A percentile compares a stretch with the other conserved stretches of the same genome.
Conservation (phyloP, 2,797 vertebrate species). For the Gorsachius magnificus region DNA sequence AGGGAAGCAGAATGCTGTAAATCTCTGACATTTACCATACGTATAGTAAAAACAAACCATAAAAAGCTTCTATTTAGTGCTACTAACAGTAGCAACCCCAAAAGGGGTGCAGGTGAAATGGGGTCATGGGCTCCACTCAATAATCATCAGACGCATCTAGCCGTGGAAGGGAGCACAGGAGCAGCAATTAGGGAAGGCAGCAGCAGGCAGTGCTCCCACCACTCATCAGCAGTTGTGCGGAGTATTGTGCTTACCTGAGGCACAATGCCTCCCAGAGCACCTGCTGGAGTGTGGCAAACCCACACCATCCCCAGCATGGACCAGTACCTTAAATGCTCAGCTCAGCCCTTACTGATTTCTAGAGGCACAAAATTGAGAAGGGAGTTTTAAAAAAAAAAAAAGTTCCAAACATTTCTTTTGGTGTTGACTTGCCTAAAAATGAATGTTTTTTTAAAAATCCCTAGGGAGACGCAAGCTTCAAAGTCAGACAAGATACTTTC, state of each 20-base stretch:
- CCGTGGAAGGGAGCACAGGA: background rate
- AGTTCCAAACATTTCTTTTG: background rate
- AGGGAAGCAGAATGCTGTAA: background rate
- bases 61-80: background rate
- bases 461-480: background rate
- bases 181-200: background rate
- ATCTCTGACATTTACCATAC: background rate
- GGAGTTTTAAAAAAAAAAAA: background rate
- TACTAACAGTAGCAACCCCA: background rate
- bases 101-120: background rate
- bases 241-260: background rate
- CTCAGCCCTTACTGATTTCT: background rate
- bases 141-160: background rate
- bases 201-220: background rate
- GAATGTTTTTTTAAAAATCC: background rate
- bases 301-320: background rate
- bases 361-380: background rate
- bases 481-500: background rate
- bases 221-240: background rate
- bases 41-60: background rate
- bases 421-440: slow-evolving; percentile 4
- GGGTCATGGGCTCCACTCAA: background rate
- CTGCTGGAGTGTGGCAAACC: background rate
- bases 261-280: background rate
- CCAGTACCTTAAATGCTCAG: background rate